Conservation (phyloP, 2,888 invertebrate species). For the Campaea margaritaria region DNA sequence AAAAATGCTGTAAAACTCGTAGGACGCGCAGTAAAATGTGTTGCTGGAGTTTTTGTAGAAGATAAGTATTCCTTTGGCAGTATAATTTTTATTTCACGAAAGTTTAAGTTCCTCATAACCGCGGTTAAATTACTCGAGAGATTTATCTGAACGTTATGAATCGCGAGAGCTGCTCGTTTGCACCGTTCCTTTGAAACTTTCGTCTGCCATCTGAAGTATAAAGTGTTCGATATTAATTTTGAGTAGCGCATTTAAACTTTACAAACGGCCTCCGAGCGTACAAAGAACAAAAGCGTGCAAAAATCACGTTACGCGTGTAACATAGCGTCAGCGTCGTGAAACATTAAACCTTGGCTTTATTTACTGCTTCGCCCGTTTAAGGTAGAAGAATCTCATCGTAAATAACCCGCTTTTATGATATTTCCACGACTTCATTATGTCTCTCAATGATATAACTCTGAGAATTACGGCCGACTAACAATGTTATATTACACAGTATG, state of each 20-base stretch:
- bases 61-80: constrained; percentile 49
- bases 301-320: constrained; percentile 54
- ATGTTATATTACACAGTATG: constrained; percentile 44
- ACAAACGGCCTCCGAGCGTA: constrained; percentile 38
- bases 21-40: constrained; percentile 62
- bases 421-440: constrained; percentile 69
- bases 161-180: constrained; percentile 40
- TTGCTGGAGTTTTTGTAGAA: constrained; percentile 44
- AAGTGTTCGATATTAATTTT: constrained; percentile 38
- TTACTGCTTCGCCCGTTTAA: constrained; percentile 57
- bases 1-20: constrained; percentile 63
- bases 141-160: constrained; percentile 45
- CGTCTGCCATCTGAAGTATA: constrained; percentile 27
- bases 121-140: constrained; percentile 44
- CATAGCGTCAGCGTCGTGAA: constrained; percentile 51
- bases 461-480: constrained; percentile 51
- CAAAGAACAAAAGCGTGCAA: constrained; percentile 51
- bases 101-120: constrained; percentile 42
- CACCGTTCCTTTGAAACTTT: constrained; percentile 33
- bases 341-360: constrained; percentile 68
- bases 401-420: constrained; percentile 66
- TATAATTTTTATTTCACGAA: constrained; percentile 51
- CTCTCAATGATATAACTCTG: constrained; percentile 58
- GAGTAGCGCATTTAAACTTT: constrained; percentile 35
- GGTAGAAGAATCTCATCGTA: constrained; percentile 65